These are phyloP conservation scores for Propsilocerus akamusi DNA, from an alignment of 1,140 invertebrate genomes.

Conservation along the genomic window DNA sequence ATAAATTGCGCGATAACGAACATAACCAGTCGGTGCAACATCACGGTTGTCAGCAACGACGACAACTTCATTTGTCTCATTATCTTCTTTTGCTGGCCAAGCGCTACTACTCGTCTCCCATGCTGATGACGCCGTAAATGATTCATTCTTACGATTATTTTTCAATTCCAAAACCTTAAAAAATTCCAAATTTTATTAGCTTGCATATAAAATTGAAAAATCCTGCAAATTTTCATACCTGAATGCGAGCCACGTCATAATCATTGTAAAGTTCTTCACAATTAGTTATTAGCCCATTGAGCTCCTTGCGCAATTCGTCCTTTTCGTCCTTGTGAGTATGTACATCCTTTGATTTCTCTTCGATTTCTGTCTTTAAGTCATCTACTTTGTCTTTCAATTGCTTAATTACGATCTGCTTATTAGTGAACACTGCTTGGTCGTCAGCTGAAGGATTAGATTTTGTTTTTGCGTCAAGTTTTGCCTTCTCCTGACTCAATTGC, in stretches of 20 bases:
- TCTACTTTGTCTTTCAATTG: constrained; percentile 62
- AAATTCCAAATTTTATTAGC: neutral
- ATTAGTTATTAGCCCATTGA: constrained; percentile 27
- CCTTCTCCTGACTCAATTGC: constrained; percentile 64
- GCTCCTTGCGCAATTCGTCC: constrained; percentile 38
- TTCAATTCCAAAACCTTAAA: constrained; percentile 31
- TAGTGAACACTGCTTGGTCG: constrained; percentile 17
- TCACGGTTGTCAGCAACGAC: constrained; percentile 17
- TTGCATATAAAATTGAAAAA: neutral
- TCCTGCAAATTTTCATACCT: constrained; percentile 14
- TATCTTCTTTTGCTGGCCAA: constrained; percentile 31
- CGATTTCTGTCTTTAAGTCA: constrained; percentile 42
- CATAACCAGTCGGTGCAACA: constrained; percentile 27
- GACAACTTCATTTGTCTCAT: constrained; percentile 12
- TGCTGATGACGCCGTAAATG: constrained; percentile 15
- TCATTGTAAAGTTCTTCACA: constrained; percentile 37
- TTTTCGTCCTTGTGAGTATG: constrained; percentile 66
- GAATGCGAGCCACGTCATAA: constrained; percentile 34
- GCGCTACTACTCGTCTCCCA: constrained; percentile 21
- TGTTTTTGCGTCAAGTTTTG: constrained; percentile 56
- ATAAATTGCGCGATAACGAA: constrained; percentile 77
- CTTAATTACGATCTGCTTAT: constrained; percentile 49
- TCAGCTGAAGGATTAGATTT: constrained; percentile 10
- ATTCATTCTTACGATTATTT: constrained; percentile 24
- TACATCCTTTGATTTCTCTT: constrained; percentile 58